Percentiles rank a stretch among this genome's conserved stretches.
phyloP scores from a whole-genome alignment of 1,140 invertebrate genomes.

The Achroia grisella region DNA sequence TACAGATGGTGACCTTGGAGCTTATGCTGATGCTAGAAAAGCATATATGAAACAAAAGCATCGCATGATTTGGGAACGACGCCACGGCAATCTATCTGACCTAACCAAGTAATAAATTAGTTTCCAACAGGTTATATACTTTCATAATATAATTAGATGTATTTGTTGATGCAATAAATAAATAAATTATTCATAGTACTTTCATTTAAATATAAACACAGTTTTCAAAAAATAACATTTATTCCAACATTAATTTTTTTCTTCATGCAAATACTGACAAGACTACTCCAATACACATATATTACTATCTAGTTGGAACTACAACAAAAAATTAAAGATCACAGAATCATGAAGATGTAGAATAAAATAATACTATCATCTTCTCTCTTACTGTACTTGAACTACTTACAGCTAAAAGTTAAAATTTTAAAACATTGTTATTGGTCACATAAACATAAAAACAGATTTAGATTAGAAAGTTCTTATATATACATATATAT shows the following conservation, averaged over 20 bases:
- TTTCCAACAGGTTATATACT: not conserved
- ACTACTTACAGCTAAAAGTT: constrained; percentile 51
- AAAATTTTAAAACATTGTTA: constrained; percentile 52
- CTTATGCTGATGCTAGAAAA: constrained; percentile 79
- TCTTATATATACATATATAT: constrained; percentile 46
- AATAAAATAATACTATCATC: constrained; percentile 51
- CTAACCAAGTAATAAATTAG: constrained; percentile 37
- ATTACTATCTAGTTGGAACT: constrained; percentile 50
- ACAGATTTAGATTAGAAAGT: constrained; percentile 50
- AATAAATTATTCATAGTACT: constrained; percentile 32
- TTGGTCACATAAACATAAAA: constrained; percentile 66
- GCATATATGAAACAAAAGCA: constrained; percentile 99
- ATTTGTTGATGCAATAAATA: constrained; percentile 31
- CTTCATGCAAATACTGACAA: constrained; percentile 62
- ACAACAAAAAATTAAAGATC: constrained; percentile 65
- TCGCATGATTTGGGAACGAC: constrained; percentile 96
- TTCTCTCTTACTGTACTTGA: constrained; percentile 55
- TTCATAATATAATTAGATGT: constrained; percentile 27
- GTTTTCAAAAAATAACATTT: constrained; percentile 63
- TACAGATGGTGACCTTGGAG: constrained; percentile 94
- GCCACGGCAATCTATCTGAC: constrained; percentile 82
- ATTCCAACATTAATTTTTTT: constrained; percentile 62
- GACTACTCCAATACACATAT: constrained; percentile 48
- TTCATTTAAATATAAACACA: constrained; percentile 7
- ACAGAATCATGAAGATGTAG: constrained; percentile 65